Conservation (phyloP, 2,797 vertebrate species). For the Notolabrus celidotus region DNA sequence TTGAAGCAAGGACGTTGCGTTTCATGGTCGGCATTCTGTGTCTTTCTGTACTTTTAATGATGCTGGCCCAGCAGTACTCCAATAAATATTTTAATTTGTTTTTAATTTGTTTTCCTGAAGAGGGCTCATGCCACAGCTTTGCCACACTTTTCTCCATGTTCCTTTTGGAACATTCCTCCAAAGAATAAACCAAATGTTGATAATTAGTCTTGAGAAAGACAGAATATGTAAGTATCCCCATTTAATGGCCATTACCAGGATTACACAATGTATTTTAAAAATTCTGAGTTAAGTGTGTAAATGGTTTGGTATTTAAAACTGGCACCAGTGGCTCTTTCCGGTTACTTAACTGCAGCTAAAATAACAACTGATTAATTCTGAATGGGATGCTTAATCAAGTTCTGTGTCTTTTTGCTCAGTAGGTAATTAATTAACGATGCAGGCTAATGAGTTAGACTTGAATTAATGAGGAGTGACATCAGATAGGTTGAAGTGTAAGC, state of each 20-base stretch:
- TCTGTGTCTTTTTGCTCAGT: conserved; percentile 70
- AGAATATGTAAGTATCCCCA: conserved; percentile 7
- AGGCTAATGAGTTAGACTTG: conserved; percentile 76
- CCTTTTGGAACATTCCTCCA: background rate
- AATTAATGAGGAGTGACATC: conserved; percentile 80
- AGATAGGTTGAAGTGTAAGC: conserved; percentile 71
- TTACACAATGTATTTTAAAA: background rate
- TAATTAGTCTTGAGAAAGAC: conserved; percentile 5
- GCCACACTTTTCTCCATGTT: conserved; percentile 6
- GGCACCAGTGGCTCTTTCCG: conserved; percentile 5
- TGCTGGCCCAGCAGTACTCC: conserved; percentile 7
- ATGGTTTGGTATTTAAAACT: conserved; percentile 3
- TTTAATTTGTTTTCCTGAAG: conserved; percentile 16
- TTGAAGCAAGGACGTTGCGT: background rate
- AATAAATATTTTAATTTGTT: conserved; percentile 36
- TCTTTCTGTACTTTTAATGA: conserved; percentile 19
- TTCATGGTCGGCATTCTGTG: background rate
- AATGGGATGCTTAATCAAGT: conserved; percentile 72
- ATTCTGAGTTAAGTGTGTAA: conserved; percentile 1
- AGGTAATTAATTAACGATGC: conserved; percentile 80
- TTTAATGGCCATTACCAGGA: conserved; percentile 2
- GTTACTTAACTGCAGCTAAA: conserved; percentile 44
- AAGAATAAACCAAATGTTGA: conserved; percentile 11
- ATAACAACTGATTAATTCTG: conserved; percentile 60
- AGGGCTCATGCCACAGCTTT: conserved; percentile 1